Base-by-base conservation (phyloP, 1,140 invertebrate species). In the Bradynema listronoti region DNA sequence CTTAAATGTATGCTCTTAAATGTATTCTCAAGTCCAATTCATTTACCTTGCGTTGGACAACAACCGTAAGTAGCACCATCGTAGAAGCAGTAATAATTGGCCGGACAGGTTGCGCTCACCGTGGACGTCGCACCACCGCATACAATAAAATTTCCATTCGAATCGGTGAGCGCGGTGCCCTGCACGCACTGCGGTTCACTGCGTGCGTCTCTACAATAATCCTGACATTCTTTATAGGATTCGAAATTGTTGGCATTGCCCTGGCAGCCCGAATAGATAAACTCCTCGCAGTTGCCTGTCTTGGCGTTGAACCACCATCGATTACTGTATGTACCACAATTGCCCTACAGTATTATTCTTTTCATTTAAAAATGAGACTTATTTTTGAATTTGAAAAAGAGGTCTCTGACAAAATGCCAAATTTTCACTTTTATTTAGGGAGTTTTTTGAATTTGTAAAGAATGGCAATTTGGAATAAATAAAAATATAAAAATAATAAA, bases 241-340 rank as follows among this genome's bases (percentile, higher is more conserved):
- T 75, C 73, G 27, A 71, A 67, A 32, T 61, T 62, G 43, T 70
- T 69, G 2, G 66, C 43, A 56, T 69, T 69, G 29, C 66, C 66
- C 55, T 78, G 75, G 46, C 73, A 76, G 14, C 73, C 73, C 4
- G 72, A 76, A 42, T 78, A 76, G 54, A 78, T 76, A 58, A 76
- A 76, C 55, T 76, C 73, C 46, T 78, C 75, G 56, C 73, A 76
- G 57, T 76, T 78, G 36, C 73, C 73, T 25, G 73, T 77, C 51
- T 76, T 77, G 7, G 73, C 73, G 39, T 76, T 76, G 61, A 78
- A 76, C 73, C 73, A 76, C 73, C 73, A 76, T 7, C 73, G 62
- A 52, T 78, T 76, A 30, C 51, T 58, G 53, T 76, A 76, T 3
- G 73, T 76, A 33, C 73, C 73, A 49, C 73, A 76, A 58, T 76